Base-by-base conservation (phyloP, 2,113 vertebrate genomes). In the Heterocephalus glaber region DNA sequence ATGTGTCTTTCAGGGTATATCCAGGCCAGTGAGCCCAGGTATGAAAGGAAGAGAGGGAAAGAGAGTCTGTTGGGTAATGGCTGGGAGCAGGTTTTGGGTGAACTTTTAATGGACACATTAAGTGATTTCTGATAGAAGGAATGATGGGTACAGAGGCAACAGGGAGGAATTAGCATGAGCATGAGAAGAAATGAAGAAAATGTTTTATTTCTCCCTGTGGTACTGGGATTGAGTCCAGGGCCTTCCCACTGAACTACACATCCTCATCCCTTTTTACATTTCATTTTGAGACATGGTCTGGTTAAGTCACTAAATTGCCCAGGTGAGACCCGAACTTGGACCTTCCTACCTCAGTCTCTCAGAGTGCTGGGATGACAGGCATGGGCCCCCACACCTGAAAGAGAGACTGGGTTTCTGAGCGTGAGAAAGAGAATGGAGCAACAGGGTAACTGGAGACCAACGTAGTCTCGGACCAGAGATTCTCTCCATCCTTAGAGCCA, bases 371-470 rank as follows among this genome's bases (percentile, higher is more conserved):
- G 30, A 12, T 16, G 8, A 22, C 33, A 79, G 49, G 30, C 16
- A 35, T 5, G 49, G 30, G 30, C 49, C 17, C 12, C 30, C 49
- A 54, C 3, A 79, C 30, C 19, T 35, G 30, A 11, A 13, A 20
- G 28, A 41, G 20, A 82, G 19, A 19, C 9, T 49, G 47, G 2
- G 26, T 11, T 85, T 65, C 76, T 77, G 38, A 41, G 35, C 11
- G 9, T 19, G 8, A 28, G 22, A 65, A 58, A 11, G 79, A 82
- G 12, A 44, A 44, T 22, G 41, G n/a, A 66, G 10, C n/a, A 11
- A 3, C 7, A 65, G 58, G 28, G 28, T n/a, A 3, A 54, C 10
- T 0, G 30, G 20, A 61, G 24, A 20, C 41, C 4, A 5, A 0
- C 7, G 1, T 0, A 47, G 76, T 35, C n/a, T 49, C 28, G 22